Base-by-base conservation (phyloP, 2,113 vertebrate genomes). In the Brachypteracias leptosomus region DNA sequence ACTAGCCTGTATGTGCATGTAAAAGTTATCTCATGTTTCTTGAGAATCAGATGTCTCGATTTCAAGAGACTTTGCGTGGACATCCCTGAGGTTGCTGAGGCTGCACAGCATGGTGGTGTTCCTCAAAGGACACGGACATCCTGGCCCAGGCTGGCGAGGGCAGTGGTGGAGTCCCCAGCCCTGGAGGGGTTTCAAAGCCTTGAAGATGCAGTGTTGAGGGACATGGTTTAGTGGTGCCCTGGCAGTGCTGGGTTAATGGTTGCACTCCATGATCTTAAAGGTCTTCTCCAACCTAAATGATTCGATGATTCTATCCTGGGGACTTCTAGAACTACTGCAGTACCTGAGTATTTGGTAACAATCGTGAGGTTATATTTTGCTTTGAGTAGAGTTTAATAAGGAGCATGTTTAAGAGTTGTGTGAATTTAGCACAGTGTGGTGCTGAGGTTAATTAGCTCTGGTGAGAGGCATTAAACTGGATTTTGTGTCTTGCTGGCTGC, bases 1-100 rank as follows among this genome's bases (percentile, higher is more conserved):
- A 12, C 35, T 62, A 29, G 15, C 11, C 3, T 35, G 1, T 21
- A 9, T 4, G n/a, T 11, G 19, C 14, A 1, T 31, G 16, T 26
- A 42, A 70, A 54, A 84, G 52, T 18, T 4, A 68, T 16, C 18
- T 66, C 25, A 18, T 2, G 0, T 19, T 77, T 51, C 21, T 31
- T 21, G 25, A 14, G 38, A 17, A 5, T 46, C 36, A 10, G 7
- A 1, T 47, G 2, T 7, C 26, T 72, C 31, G 25, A 36, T 76
- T 74, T 93, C 61, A 47, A 7, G 78, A 67, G 33, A 10, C 14
- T 38, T n/a, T 13, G 6, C 3, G 0, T 2, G 22, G 35, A 6
- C 35, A 33, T 18, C 12, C 19, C 33, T 3, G 4, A 72, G 10
- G 38, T 13, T 71, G 33, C 29, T 55, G 61, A n/a, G 24, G 33